Percentiles rank a stretch among this genome's conserved stretches.
Evolutionary conservation across 2,113 vertebrate species (phyloP).

Genomic region (Centropristis striata): DNA sequence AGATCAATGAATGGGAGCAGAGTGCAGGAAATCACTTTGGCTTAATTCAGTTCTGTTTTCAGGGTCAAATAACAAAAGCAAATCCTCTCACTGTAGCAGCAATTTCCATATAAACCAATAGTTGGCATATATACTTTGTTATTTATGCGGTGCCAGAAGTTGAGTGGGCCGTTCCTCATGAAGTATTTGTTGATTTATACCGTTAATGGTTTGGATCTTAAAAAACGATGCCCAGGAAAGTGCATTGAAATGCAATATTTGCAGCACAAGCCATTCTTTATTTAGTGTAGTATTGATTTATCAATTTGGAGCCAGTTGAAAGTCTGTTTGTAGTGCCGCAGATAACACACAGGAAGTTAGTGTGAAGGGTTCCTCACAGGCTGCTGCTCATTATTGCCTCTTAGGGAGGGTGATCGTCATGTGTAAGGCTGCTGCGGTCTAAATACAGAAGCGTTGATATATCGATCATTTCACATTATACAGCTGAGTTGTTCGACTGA

Average conservation of each 20-base stretch:
- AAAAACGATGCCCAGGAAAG: slow-evolving; percentile 7
- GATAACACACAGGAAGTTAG: slow-evolving; percentile 49
- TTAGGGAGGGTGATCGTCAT: not conserved
- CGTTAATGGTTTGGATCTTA: not conserved
- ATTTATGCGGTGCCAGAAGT: not conserved
- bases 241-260: slow-evolving; percentile 33
- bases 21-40: slow-evolving; percentile 62
- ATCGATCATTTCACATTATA: slow-evolving; percentile 26
- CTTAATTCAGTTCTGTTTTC: slow-evolving; percentile 41
- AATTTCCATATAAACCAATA: slow-evolving; percentile 16
- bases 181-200: slow-evolving; percentile 31
- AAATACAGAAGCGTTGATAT: slow-evolving; percentile 16
- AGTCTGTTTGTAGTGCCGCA: slow-evolving; percentile 26
- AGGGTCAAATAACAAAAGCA: slow-evolving; percentile 37
- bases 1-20: slow-evolving; percentile 64
- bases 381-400: slow-evolving; percentile 23
- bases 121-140: not conserved
- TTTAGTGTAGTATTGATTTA: slow-evolving; percentile 55
- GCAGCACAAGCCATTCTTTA: slow-evolving; percentile 35
- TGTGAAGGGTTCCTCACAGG: slow-evolving; percentile 9
- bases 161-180: slow-evolving; percentile 2
- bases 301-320: slow-evolving; percentile 27
- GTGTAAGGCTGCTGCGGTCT: slow-evolving; percentile 7
- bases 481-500: not conserved
- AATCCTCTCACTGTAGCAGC: slow-evolving; percentile 13